A percentile compares a stretch with the other conserved stretches of the same genome.
Conservation (phyloP, 2,888 invertebrate genomes). For the Rhingia rostrata region DNA sequence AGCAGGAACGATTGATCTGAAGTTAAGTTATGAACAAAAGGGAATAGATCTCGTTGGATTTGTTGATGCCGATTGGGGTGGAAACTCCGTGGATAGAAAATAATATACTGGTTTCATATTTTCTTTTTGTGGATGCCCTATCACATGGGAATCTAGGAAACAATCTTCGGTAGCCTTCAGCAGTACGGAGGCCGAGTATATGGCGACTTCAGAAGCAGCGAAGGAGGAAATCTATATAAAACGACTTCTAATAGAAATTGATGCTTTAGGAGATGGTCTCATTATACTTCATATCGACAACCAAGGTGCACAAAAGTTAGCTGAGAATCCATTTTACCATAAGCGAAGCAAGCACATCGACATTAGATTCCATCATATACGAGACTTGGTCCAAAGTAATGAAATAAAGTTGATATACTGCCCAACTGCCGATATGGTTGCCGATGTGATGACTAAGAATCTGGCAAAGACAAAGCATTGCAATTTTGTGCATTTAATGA, state of each 20-base stretch:
- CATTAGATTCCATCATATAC: conserved; percentile 61
- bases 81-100: conserved; percentile 48
- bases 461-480: not conserved
- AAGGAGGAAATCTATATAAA: conserved; percentile 66
- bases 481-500: too few relatives aligned
- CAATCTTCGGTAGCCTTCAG: conserved; percentile 65
- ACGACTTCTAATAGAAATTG: conserved; percentile 50
- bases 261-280: conserved; percentile 7
- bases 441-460: conserved; percentile 2
- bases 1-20: conserved; percentile 49
- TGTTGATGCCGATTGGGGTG: conserved; percentile 74
- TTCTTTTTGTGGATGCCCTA: too few relatives aligned
- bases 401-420: not conserved
- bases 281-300: conserved; percentile 69
- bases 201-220: conserved; percentile 63
- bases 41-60: conserved; percentile 44
- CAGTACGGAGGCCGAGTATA: conserved; percentile 71
- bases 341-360: conserved; percentile 65
- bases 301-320: conserved; percentile 63
- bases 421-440: conserved; percentile 6
- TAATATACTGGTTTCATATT: conserved; percentile 74
- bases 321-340: conserved; percentile 50
- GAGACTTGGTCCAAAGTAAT: conserved; percentile 16
- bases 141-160: too few relatives aligned
- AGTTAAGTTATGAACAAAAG: conserved; percentile 33